Conservation (phyloP, 2,113 vertebrate genomes). For the Pungitius pungitius region DNA sequence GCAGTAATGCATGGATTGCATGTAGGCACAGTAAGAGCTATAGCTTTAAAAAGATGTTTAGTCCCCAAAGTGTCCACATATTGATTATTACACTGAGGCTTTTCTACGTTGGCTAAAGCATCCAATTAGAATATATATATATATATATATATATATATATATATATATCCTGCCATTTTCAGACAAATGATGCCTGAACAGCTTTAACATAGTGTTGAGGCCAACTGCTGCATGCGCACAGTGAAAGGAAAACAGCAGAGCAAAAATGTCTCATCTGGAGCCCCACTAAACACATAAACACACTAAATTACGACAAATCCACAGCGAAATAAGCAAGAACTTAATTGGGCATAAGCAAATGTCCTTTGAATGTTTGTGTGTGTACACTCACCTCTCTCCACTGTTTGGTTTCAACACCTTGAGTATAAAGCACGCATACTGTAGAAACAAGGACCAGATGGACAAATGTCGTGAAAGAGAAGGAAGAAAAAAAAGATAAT, state of each 20-base stretch:
- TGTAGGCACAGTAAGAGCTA: slow-evolving; percentile 6
- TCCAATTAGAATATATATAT: slow-evolving; percentile 52
- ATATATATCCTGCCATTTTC: slow-evolving; percentile 22
- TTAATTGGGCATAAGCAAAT: slow-evolving; percentile 34
- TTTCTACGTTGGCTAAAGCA: slow-evolving; percentile 33
- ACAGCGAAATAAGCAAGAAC: slow-evolving; percentile 5
- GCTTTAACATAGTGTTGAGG: slow-evolving; percentile 40
- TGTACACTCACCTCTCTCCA: slow-evolving; percentile 88
- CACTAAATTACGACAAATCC: not conserved
- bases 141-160: not conserved
- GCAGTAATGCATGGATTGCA: not conserved
- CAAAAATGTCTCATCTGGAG: slow-evolving; percentile 21
- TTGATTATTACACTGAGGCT: slow-evolving; percentile 36
- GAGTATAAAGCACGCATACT: slow-evolving; percentile 95
- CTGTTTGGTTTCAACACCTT: slow-evolving; percentile 91
- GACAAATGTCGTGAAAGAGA: slow-evolving; percentile 1
- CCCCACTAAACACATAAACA: not conserved
- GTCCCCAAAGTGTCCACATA: slow-evolving; percentile 46
- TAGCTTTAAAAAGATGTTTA: slow-evolving; percentile 21
- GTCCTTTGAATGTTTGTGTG: slow-evolving; percentile 7
- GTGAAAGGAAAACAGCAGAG: not conserved
- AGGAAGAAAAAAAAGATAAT: not conserved
- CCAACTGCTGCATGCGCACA: slow-evolving; percentile 1
- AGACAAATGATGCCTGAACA: slow-evolving; percentile 35
- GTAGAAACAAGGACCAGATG: slow-evolving; percentile 47